Conservation (phyloP, 2,113 vertebrate species). For the Lontra canadensis region DNA sequence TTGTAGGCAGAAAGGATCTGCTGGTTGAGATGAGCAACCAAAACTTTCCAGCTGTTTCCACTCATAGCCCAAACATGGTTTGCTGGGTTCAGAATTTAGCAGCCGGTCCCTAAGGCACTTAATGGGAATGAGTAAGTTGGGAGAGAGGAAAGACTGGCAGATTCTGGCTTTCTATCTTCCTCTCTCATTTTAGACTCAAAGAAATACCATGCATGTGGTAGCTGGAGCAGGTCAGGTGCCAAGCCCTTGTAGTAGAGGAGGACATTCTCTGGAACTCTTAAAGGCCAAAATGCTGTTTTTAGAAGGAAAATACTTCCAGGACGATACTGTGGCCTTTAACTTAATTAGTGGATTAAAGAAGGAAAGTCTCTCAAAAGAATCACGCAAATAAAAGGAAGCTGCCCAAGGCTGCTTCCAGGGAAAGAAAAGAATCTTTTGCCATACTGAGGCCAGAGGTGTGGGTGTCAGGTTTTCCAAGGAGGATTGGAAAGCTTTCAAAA, state of each 20-base stretch:
- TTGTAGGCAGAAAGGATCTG: not conserved
- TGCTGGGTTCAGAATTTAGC: not conserved
- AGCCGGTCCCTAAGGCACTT: not conserved
- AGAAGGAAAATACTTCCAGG: conserved; percentile 57
- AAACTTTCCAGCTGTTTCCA: not conserved
- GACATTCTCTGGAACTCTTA: conserved; percentile 64
- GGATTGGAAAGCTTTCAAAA: not conserved
- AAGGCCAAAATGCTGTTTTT: conserved; percentile 65
- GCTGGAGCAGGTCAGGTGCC: not conserved
- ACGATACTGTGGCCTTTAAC: conserved; percentile 68
- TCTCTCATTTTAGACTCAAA: not conserved
- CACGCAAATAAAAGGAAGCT: conserved; percentile 49
- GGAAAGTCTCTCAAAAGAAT: conserved; percentile 65
- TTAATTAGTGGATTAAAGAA: conserved; percentile 73
- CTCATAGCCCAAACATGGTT: not conserved
- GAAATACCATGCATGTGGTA: not conserved
- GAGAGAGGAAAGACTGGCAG: not conserved
- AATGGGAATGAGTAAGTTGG: not conserved
- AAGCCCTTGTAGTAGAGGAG: not conserved
- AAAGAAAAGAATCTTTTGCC: conserved; percentile 9
- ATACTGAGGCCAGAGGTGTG: not conserved
- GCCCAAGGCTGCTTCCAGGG: conserved; percentile 44
- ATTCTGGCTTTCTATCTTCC: not conserved
- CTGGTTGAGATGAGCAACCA: not conserved
- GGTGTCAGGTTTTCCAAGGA: not conserved